Conservation (phyloP, 2,113 vertebrate genomes). For the Rhinoderma darwinii region DNA sequence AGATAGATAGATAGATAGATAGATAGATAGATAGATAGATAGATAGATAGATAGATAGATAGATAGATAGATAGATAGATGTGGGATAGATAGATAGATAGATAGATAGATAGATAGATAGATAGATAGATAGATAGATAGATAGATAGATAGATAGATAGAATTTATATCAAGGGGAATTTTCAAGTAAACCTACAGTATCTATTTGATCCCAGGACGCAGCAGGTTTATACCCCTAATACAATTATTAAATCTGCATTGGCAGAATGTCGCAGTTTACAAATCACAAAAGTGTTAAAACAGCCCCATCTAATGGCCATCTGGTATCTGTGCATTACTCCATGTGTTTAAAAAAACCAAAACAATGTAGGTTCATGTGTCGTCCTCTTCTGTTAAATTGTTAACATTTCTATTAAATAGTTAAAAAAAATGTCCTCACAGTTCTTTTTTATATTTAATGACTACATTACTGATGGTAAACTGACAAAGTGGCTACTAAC, state of each 20-base stretch:
- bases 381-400: too few relatives aligned
- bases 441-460: too few relatives aligned
- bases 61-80: slow-evolving; percentile 61
- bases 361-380: too few relatives aligned
- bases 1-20: neutral
- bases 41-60: slow-evolving; percentile 58
- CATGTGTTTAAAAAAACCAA: too few relatives aligned
- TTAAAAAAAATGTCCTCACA: too few relatives aligned
- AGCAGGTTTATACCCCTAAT: neutral
- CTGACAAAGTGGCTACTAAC: too few relatives aligned
- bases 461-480: too few relatives aligned
- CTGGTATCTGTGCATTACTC: neutral
- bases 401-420: too few relatives aligned
- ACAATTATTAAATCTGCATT: neutral
- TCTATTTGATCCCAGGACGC: neutral
- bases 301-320: slow-evolving; percentile 22
- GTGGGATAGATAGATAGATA: neutral
- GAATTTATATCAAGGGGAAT: neutral
- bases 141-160: slow-evolving; percentile 5
- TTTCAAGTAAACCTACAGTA: too few relatives aligned
- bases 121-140: neutral
- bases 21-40: neutral
- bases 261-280: neutral
- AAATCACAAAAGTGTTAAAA: neutral
- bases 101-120: neutral